phyloP scores from a whole-genome alignment of 1,140 invertebrate species.

The Halesus radiatus region DNA sequence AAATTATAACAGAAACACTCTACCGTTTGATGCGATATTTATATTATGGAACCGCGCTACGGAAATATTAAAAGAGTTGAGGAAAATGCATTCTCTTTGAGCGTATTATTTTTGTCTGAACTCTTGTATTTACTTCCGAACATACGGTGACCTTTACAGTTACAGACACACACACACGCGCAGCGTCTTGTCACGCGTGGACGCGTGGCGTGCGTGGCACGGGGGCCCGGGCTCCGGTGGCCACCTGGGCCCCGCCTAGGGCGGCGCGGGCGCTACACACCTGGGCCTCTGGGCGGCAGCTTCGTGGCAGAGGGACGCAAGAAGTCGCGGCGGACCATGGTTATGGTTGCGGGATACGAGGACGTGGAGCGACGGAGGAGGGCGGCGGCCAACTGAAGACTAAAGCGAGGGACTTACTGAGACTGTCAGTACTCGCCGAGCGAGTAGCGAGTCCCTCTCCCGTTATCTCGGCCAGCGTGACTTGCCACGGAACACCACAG shows the following conservation, averaged over 20 bases:
- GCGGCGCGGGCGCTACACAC: slow-evolving; percentile 56
- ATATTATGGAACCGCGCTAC: not conserved
- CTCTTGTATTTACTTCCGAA: not conserved
- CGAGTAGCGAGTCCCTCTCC: no score
- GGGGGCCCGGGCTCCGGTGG: not conserved
- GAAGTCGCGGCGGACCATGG: slow-evolving; percentile 35
- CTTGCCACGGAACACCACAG: not conserved
- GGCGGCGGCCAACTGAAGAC: not conserved
- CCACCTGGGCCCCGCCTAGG: not conserved
- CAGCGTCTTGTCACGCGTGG: no score
- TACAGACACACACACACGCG: not conserved
- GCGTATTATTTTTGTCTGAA: no score
- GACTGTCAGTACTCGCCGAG: no score
- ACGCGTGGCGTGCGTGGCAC: not conserved
- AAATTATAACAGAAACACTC: no score
- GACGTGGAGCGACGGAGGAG: not conserved
- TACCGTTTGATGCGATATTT: not conserved
- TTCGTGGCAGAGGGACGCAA: slow-evolving; percentile 62
- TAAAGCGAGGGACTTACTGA: no score
- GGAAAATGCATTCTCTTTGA: not conserved
- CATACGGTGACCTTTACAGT: not conserved
- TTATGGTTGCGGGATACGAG: not conserved
- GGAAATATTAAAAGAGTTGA: not conserved
- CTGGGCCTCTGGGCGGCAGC: slow-evolving; percentile 67
- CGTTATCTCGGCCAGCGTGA: slow-evolving; percentile 2